Base-by-base conservation (phyloP, 2,888 invertebrate genomes). In the Nomada fucata region DNA sequence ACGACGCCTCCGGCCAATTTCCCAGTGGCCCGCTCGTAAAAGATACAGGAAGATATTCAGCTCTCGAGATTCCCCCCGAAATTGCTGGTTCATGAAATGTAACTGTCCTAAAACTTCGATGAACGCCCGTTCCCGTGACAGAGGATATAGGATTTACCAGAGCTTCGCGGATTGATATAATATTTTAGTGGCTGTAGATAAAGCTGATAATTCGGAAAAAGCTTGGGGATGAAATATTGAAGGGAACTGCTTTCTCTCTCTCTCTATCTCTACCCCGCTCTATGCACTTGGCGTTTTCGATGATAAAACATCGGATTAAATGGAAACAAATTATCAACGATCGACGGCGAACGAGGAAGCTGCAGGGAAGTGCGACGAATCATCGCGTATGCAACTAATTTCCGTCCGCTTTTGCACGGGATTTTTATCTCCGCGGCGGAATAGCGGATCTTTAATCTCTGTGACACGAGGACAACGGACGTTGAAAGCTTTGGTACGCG, bases 391-490 rank as follows among this genome's bases (percentile, higher is more conserved):
- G 13, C 47, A 72, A 67, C 61, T 78, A 79, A 79, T 79, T 78
- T 79, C 65, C 73, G 53, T 60, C 47, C 77, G 53, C 74, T 77
- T 77, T 68, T 77, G 74, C 67, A 47, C 29, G 59, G 59, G 57
- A 44, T 60, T 72, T 72, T 79, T 68, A 72, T 29, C 52, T 29
- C 15, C 52, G 52, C 55, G 68, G 67, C 23, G 72, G 68, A 79
- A 79, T 68, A 44, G 52, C 42, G 50, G 61, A 72, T 79, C 79
- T 72, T 79, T 79, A 79, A 78, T 72, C 79, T 72, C 71, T 57
- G 5, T 50, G 67, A 72, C 68, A 63, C 67, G 67, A 63, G 78
- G 79, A 78, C 79, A 52, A 57, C 71, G 55, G 67, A 67, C 79
- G 79, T 42, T 71, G 72, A 68, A 72, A 68, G 79, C 79, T 80